Evolutionary conservation across 2,797 vertebrate species (phyloP).

Genomic region (Aphelocoma californica): DNA sequence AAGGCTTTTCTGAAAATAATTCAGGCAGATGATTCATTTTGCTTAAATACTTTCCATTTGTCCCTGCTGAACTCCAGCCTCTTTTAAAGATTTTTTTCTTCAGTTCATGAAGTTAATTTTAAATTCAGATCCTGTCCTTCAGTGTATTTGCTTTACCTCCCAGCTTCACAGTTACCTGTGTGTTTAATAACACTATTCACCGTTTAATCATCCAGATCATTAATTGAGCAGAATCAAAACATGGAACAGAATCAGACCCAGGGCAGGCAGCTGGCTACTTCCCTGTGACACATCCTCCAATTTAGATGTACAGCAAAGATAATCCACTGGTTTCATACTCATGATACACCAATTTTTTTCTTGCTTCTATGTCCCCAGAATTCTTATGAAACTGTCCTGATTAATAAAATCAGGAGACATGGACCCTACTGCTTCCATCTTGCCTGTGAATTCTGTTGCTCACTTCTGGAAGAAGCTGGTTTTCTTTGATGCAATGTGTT

Average conservation of each 20-base stretch:
- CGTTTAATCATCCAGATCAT: neutral
- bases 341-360: fast-evolving
- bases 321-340: neutral
- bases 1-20: neutral
- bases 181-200: neutral
- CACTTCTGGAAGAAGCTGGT: neutral
- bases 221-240: neutral
- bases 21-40: neutral
- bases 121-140: neutral
- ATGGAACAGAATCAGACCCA: neutral
- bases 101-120: neutral
- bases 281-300: neutral
- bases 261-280: neutral
- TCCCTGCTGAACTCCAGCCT: neutral
- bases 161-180: neutral
- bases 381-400: neutral
- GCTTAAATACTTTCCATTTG: neutral
- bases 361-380: neutral
- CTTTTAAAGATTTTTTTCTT: neutral
- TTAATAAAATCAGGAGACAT: neutral
- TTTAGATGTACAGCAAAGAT: neutral
- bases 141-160: neutral
- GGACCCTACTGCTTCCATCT: neutral
- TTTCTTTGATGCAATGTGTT: neutral
- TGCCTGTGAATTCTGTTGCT: neutral